phyloP scores from a whole-genome alignment of 2,113 vertebrate species.

The Rhynchopsitta pachyrhyncha region DNA sequence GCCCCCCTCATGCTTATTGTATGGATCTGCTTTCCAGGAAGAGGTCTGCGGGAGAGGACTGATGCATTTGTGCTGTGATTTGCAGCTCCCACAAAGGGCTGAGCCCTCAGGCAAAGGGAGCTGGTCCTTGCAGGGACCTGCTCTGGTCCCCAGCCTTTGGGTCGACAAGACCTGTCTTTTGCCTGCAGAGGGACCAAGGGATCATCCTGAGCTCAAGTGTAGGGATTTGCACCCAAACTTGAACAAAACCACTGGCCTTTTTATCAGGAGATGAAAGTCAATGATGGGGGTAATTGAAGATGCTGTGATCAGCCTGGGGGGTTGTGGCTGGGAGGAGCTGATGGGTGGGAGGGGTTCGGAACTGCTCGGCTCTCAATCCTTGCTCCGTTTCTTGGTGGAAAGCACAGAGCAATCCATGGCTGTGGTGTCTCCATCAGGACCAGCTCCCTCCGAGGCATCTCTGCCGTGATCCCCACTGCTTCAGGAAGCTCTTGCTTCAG shows the following conservation, averaged over 20 bases:
- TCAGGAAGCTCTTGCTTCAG: background rate
- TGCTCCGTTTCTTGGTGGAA: background rate
- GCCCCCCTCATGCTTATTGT: background rate
- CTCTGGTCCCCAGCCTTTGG: background rate
- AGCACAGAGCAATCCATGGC: background rate
- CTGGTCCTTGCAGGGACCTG: background rate
- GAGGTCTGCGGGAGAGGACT: background rate
- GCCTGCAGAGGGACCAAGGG: background rate
- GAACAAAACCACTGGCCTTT: background rate
- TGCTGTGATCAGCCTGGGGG: background rate
- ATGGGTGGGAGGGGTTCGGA: background rate
- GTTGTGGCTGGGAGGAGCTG: background rate
- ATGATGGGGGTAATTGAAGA: background rate
- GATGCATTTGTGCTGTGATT: background rate
- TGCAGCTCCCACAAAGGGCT: background rate
- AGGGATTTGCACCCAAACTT: background rate
- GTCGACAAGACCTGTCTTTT: background rate
- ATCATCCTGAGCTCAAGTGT: background rate
- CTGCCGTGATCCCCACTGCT: background rate
- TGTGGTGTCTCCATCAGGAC: background rate
- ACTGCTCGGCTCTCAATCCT: background rate
- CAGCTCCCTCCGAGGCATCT: background rate
- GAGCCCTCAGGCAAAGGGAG: background rate
- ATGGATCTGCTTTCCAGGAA: background rate
- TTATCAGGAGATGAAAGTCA: background rate